phyloP scores from a whole-genome alignment of 2,797 vertebrate genomes.

The Chromobotia macracanthus region DNA sequence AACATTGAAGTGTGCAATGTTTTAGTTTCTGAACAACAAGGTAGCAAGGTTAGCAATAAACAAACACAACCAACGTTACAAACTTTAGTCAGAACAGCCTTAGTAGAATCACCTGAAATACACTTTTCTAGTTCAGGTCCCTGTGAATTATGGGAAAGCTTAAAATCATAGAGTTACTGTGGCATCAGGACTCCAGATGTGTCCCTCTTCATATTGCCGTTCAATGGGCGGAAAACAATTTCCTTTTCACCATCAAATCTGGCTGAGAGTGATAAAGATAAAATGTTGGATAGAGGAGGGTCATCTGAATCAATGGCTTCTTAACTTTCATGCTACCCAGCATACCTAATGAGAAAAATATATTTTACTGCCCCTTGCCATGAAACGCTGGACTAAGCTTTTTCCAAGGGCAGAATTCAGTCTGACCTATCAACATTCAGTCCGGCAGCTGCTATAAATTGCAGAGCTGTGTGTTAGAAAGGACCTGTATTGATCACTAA shows the following conservation, averaged over 20 bases:
- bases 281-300: conserved; percentile 44
- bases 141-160: conserved; percentile 13
- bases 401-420: conserved; percentile 70
- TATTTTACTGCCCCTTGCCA: conserved; percentile 62
- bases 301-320: conserved; percentile 66
- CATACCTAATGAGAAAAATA: conserved; percentile 74
- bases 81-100: not conserved
- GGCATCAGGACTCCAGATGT: not conserved
- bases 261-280: conserved; percentile 47
- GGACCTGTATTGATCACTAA: conserved; percentile 73
- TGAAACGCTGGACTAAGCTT: conserved; percentile 74
- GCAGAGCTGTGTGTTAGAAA: conserved; percentile 61
- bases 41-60: not conserved
- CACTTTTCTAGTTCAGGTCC: not conserved
- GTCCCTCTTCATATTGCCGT: conserved; percentile 18
- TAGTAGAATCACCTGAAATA: not conserved
- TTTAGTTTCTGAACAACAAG: not conserved
- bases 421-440: conserved; percentile 71
- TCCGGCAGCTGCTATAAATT: conserved; percentile 72
- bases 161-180: conserved; percentile 31
- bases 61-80: not conserved
- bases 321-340: conserved; percentile 69
- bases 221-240: conserved; percentile 40
- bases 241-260: conserved; percentile 41
- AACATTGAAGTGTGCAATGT: not conserved